Percentiles rank a stretch among this genome's conserved stretches.
These are phyloP conservation scores for Drosophila fungiperda DNA, from an alignment of 2,888 invertebrate species.

Conservation along the genomic window DNA sequence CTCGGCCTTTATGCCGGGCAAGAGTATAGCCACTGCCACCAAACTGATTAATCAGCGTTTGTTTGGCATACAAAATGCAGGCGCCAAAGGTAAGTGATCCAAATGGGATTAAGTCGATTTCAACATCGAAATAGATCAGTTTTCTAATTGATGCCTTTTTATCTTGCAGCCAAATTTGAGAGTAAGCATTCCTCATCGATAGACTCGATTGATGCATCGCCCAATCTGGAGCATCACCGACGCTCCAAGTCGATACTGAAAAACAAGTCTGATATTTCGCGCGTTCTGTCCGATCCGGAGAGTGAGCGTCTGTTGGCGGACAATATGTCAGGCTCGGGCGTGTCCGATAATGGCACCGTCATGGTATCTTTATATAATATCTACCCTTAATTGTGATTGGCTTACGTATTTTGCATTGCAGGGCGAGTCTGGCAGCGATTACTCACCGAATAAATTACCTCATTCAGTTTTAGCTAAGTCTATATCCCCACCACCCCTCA, in stretches of 20 bases:
- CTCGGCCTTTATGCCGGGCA: conserved; percentile 88
- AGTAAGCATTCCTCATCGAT: conserved; percentile 89
- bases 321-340: conserved; percentile 87
- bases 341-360: conserved; percentile 86
- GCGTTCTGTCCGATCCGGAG: conserved; percentile 88
- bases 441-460: conserved; percentile 87
- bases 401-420: conserved; percentile 62
- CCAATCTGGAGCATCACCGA: conserved; percentile 88
- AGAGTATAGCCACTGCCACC: conserved; percentile 89
- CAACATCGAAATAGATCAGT: neutral
- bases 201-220: conserved; percentile 89
- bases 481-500: conserved; percentile 85
- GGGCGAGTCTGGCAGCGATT: conserved; percentile 89
- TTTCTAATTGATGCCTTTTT: conserved; percentile 18
- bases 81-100: conserved; percentile 82
- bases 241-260: conserved; percentile 92
- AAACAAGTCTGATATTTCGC: conserved; percentile 89
- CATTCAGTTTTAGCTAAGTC: conserved; percentile 85
- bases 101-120: neutral
- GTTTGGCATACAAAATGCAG: conserved; percentile 87
- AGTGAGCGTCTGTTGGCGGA: conserved; percentile 91
- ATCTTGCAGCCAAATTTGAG: conserved; percentile 84
- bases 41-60: conserved; percentile 91
- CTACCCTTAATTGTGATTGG: neutral
- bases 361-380: conserved; percentile 71